Conservation (phyloP, 2,113 vertebrate genomes). For the Prionailurus bengalensis region DNA sequence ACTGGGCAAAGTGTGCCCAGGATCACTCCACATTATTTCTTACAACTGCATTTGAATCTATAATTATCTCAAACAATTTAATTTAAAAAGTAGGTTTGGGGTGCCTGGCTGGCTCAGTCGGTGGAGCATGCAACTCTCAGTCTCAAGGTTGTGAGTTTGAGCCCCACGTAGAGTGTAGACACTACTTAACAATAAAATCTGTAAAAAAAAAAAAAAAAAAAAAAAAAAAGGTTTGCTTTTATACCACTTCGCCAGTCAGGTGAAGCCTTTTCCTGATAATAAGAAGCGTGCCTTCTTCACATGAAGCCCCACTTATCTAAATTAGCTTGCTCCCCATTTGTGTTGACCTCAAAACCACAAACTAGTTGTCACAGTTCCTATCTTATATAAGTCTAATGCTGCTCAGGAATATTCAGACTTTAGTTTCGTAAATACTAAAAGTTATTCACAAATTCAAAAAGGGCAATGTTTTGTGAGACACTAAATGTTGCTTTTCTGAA, state of each 20-base stretch:
- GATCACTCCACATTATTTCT: background rate
- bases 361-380: background rate
- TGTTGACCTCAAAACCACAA: background rate
- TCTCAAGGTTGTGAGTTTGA: background rate
- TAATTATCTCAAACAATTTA: background rate
- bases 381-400: background rate
- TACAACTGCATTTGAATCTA: background rate
- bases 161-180: background rate
- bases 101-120: background rate
- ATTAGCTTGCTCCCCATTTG: background rate
- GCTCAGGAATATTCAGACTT: background rate
- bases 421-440: background rate
- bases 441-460: background rate
- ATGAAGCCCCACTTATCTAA: background rate
- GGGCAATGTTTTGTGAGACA: background rate
- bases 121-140: background rate
- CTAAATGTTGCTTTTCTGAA: background rate
- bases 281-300: background rate
- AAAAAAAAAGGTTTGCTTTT: background rate
- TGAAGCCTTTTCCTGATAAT: background rate
- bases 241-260: background rate
- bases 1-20: background rate
- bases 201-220: background rate
- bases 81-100: background rate
- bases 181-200: background rate